A percentile compares a stretch with the other conserved stretches of the same genome.
Conservation (phyloP, 1,140 invertebrate genomes). For the Leptinotarsa defecta region DNA sequence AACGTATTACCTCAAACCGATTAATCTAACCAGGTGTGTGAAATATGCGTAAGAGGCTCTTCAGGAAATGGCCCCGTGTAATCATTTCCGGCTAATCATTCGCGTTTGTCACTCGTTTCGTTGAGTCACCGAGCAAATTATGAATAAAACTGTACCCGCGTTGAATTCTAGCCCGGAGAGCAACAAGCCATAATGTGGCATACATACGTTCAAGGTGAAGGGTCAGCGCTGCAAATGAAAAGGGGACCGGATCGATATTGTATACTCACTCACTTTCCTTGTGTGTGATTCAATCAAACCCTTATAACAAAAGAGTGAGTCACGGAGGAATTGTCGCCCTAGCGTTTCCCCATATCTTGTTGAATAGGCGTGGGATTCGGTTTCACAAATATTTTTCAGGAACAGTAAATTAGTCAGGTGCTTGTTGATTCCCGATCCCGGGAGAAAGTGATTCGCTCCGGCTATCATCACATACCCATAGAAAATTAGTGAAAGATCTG, state of each 20-base stretch:
- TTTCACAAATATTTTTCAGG: neutral
- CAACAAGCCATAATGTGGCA: slow-evolving; percentile 14
- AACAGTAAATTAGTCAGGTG: neutral
- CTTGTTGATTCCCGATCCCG: neutral
- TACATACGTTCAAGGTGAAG: slow-evolving; percentile 20
- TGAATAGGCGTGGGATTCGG: neutral
- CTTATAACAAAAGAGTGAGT: slow-evolving; percentile 28
- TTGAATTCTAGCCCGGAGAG: neutral
- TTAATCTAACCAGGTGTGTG: neutral
- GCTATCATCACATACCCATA: too few relatives aligned
- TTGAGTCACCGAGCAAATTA: slow-evolving; percentile 5
- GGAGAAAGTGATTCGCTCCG: too few relatives aligned
- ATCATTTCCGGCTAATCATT: neutral
- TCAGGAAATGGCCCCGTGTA: neutral
- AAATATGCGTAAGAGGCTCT: neutral
- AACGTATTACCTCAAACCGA: neutral
- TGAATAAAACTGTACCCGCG: slow-evolving; percentile 1
- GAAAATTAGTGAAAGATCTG: too few relatives aligned
- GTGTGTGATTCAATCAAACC: slow-evolving; percentile 31
- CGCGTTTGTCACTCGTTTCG: neutral
- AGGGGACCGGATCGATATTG: slow-evolving; percentile 16
- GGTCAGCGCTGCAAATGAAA: slow-evolving; percentile 24
- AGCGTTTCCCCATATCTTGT: neutral
- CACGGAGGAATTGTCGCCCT: slow-evolving; percentile 24
- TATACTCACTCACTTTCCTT: neutral